These are phyloP conservation scores for Datnioides undecimradiatus DNA, from an alignment of 2,113 vertebrate genomes.

Conservation along the genomic window DNA sequence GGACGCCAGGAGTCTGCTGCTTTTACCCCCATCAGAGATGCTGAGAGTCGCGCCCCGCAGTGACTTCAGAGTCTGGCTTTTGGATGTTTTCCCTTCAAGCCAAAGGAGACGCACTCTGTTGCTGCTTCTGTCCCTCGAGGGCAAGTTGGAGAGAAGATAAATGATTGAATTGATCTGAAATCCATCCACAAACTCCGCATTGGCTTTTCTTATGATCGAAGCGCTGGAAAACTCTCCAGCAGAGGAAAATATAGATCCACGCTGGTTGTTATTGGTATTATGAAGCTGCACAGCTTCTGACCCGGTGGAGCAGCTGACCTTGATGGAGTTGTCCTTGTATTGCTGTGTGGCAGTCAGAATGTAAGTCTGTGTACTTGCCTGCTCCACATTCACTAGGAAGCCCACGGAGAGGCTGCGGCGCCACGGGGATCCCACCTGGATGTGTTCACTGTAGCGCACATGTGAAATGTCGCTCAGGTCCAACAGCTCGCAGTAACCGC, in stretches of 20 bases:
- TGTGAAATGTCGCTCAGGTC: conserved; percentile 76
- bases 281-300: neutral
- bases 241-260: conserved; percentile 19
- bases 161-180: conserved; percentile 80
- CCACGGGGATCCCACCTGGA: conserved; percentile 76
- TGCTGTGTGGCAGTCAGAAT: conserved; percentile 74
- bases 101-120: conserved; percentile 67
- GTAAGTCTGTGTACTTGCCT: conserved; percentile 53
- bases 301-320: rapidly evolving
- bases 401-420: conserved; percentile 79
- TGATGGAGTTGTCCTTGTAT: rapidly evolving
- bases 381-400: conserved; percentile 60
- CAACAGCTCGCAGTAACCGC: conserved; percentile 86
- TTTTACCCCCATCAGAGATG: neutral
- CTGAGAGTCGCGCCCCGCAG: conserved; percentile 52
- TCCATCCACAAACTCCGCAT: conserved; percentile 87
- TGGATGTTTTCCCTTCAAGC: conserved; percentile 26
- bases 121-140: rapidly evolving
- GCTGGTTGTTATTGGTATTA: neutral
- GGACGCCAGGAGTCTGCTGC: conserved; percentile 85
- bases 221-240: rapidly evolving
- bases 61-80: neutral
- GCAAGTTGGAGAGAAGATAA: conserved; percentile 77
- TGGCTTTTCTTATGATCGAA: rapidly evolving
- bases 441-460: conserved; percentile 56